Evolutionary conservation across 2,113 vertebrate genomes (phyloP).

Genomic region (Chiloscyllium plagiosum): DNA sequence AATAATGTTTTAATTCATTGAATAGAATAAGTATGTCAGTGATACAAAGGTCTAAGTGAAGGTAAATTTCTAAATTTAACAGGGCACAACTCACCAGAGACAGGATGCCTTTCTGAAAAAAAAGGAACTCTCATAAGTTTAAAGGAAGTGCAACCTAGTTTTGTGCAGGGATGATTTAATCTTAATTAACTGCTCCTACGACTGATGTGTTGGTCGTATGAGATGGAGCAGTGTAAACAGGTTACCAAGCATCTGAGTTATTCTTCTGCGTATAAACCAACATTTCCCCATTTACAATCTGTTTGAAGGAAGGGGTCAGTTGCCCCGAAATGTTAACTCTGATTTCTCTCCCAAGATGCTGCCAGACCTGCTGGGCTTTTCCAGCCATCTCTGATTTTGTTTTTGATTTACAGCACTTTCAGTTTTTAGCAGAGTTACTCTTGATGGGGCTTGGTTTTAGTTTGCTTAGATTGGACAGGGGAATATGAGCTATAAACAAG

Average conservation of each 20-base stretch:
- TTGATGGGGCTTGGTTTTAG: background rate
- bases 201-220: background rate
- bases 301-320: no score
- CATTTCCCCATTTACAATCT: no score
- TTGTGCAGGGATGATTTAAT: background rate
- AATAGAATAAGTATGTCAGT: background rate
- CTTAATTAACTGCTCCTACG: background rate
- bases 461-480: background rate
- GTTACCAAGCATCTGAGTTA: background rate
- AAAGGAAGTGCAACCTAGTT: conserved; percentile 8
- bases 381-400: no score
- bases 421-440: background rate
- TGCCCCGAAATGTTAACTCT: no score
- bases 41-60: background rate
- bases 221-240: background rate
- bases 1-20: background rate
- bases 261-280: background rate
- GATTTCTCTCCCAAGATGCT: no score
- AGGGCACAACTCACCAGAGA: background rate
- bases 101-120: background rate
- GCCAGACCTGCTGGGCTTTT: no score
- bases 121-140: background rate
- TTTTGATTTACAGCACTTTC: no score
- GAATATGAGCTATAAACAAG: background rate
- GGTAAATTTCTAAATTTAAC: background rate